These are phyloP conservation scores for Metallyticus violacea DNA, from an alignment of 2,888 invertebrate genomes.

Conservation along the genomic window DNA sequence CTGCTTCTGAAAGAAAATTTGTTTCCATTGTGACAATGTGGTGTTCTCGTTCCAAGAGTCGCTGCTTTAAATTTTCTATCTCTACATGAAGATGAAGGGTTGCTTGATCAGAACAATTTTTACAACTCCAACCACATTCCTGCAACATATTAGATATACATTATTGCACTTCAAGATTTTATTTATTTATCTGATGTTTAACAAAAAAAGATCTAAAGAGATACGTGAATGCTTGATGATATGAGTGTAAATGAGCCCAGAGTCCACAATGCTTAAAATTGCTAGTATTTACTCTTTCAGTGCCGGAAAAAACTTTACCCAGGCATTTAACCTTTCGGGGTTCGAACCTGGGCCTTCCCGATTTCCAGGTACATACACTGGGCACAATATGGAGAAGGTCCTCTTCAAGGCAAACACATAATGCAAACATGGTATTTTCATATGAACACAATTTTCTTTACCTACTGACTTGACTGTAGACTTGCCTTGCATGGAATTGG, in stretches of 20 bases:
- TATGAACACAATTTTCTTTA: background rate
- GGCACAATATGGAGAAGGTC: too few relatives aligned
- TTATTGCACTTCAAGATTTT: background rate
- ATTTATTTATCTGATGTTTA: background rate
- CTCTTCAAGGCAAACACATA: too few relatives aligned
- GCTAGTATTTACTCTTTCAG: too few relatives aligned
- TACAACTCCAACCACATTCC: slow-evolving; percentile 62
- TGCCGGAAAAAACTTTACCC: too few relatives aligned
- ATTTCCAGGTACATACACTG: too few relatives aligned
- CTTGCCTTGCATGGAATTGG: slow-evolving; percentile 19
- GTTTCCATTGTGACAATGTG: slow-evolving; percentile 85
- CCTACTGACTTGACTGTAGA: background rate
- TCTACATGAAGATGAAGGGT: slow-evolving; percentile 75
- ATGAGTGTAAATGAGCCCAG: too few relatives aligned
- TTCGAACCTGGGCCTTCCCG: too few relatives aligned
- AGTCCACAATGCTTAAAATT: too few relatives aligned
- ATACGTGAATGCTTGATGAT: background rate
- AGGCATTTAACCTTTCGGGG: too few relatives aligned
- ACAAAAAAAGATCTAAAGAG: background rate
- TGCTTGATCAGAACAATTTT: slow-evolving; percentile 48
- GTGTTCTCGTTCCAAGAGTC: slow-evolving; percentile 74
- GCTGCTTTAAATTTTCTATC: slow-evolving; percentile 81
- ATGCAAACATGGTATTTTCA: too few relatives aligned
- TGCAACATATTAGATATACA: slow-evolving; percentile 38
- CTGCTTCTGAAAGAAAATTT: slow-evolving; percentile 73